Conservation (phyloP, 2,797 vertebrate species). For the Lutjanus campechanus region DNA sequence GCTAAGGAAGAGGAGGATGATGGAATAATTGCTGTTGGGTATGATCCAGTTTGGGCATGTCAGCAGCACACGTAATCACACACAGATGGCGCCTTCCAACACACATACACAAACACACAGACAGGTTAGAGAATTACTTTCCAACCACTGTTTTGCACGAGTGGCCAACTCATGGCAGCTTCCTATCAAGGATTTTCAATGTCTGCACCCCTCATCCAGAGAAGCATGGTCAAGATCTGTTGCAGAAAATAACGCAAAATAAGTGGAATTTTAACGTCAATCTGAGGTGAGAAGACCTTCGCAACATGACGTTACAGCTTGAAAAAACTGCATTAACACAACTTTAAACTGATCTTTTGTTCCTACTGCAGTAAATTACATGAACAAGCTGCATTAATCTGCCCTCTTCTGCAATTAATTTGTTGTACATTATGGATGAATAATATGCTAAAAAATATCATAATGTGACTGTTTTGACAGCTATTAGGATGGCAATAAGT, state of each 20-base stretch:
- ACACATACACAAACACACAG: neutral
- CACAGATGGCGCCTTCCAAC: constrained; percentile 23
- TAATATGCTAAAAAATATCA: no score
- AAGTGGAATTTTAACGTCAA: neutral
- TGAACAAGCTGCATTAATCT: no score
- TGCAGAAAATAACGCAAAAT: neutral
- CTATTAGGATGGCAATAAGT: no score
- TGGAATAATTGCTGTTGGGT: constrained; percentile 21
- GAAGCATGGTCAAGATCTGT: neutral
- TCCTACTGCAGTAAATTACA: no score
- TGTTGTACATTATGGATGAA: no score
- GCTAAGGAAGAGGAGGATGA: constrained; percentile 23
- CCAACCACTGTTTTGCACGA: constrained; percentile 2
- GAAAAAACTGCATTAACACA: neutral
- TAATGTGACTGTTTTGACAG: no score
- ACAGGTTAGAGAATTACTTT: constrained; percentile 28
- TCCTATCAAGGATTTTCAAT: constrained; percentile 18
- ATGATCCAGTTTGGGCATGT: constrained; percentile 34
- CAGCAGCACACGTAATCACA: constrained; percentile 12
- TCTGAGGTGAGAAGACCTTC: constrained; percentile 2
- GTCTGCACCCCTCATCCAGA: constrained; percentile 11
- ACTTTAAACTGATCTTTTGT: neutral
- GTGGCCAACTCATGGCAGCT: constrained; percentile 18
- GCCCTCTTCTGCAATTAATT: no score
- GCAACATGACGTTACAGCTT: neutral